Evolutionary conservation across 1,140 invertebrate species (phyloP).

Genomic region (Bradynema listronoti): DNA sequence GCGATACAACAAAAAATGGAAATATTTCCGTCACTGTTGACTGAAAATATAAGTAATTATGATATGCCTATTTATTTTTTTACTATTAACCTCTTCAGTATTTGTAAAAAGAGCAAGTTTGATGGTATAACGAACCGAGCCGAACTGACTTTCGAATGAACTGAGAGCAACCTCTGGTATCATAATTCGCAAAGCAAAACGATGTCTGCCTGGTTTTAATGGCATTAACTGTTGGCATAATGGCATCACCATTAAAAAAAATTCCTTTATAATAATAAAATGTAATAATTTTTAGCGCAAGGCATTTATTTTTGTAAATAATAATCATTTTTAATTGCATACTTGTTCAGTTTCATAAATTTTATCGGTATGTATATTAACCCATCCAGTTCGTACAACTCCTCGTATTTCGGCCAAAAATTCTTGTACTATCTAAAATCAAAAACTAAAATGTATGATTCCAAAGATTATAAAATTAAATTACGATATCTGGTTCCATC

Average conservation of each 20-base stretch:
- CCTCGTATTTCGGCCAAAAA: conserved; percentile 48
- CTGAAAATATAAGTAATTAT: conserved; percentile 17
- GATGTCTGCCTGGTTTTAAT: conserved; percentile 44
- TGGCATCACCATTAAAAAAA: conserved; percentile 26
- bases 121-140: conserved; percentile 48
- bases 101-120: conserved; percentile 38
- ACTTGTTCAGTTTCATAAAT: conserved; percentile 55
- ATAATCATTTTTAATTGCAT: too few relatives aligned
- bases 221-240: conserved; percentile 25
- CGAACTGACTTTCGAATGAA: conserved; percentile 52
- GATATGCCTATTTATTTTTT: not conserved
- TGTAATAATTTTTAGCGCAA: too few relatives aligned
- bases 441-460: too few relatives aligned
- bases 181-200: conserved; percentile 37
- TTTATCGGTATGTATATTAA: conserved; percentile 55
- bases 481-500: conserved; percentile 45
- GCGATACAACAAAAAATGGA: conserved; percentile 46
- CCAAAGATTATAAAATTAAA: too few relatives aligned
- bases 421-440: conserved; percentile 27
- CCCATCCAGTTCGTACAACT: conserved; percentile 48
- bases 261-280: too few relatives aligned
- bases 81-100: conserved; percentile 37
- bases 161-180: conserved; percentile 43
- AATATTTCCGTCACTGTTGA: conserved; percentile 45
- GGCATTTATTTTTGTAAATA: too few relatives aligned